phyloP scores from a whole-genome alignment of 1,140 invertebrate genomes.

The Holotrichia oblita region DNA sequence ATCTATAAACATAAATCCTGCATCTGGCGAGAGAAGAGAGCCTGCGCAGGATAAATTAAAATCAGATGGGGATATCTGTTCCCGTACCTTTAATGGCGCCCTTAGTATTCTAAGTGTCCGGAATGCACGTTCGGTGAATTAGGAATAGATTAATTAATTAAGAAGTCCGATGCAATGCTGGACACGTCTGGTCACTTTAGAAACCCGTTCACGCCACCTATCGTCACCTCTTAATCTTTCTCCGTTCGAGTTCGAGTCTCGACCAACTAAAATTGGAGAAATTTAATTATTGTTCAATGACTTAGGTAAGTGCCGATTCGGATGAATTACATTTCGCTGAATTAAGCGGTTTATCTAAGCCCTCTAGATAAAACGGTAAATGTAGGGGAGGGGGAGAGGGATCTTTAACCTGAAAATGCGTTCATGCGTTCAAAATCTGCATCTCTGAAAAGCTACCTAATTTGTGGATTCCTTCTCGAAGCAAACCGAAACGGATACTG shows the following conservation, averaged over 20 bases:
- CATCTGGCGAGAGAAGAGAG: background rate
- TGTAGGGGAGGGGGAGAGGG: no score
- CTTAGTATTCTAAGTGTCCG: conserved; percentile 19
- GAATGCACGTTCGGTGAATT: conserved; percentile 20
- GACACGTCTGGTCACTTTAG: conserved; percentile 32
- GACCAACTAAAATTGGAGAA: background rate
- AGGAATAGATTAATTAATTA: conserved; percentile 36
- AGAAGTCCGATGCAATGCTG: conserved; percentile 28
- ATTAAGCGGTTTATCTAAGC: background rate
- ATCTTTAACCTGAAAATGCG: no score
- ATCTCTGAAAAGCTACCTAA: no score
- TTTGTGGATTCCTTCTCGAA: no score
- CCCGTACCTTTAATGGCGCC: conserved; percentile 3
- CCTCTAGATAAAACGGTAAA: no score
- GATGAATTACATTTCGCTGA: background rate
- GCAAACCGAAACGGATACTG: no score
- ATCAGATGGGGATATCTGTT: background rate
- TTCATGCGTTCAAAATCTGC: no score
- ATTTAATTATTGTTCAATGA: conserved; percentile 29
- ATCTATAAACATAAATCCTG: conserved; percentile 2
- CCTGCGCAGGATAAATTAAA: conserved; percentile 1
- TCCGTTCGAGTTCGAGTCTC: background rate
- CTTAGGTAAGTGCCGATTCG: conserved; percentile 12
- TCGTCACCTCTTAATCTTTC: conserved; percentile 25
- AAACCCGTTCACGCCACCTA: background rate